Base-by-base conservation (phyloP, 2,797 vertebrate genomes). In the Pipistrellus pipistrellus region DNA sequence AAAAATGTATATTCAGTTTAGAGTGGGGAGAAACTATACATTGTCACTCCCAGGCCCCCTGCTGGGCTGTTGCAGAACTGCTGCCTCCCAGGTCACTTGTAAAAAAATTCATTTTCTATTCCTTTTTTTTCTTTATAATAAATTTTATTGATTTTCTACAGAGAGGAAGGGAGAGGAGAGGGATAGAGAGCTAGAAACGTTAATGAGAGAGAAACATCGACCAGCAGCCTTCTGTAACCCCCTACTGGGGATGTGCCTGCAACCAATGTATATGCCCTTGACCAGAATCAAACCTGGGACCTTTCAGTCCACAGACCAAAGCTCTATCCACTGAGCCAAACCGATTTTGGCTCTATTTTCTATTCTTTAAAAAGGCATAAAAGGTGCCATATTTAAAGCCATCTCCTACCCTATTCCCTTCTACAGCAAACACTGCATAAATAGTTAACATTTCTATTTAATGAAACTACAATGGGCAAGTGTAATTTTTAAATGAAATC, bases 21-120 rank as follows among this genome's bases (percentile, higher is more conserved):
- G 3, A 66, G 41, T 2, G 18, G 27, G 18, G 4, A 44, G 20
- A 2, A 2, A 7, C 3, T 59, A 1, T 21, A 21, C 5, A 1
- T 25, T 46, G 23, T 73, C 41, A 46, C 86, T 51, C 46, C 35
- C 4, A 2, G 14, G 77, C 84, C 80, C 75, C 81, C 94, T 96
- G 59, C 93, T 95, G 93, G 92, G 27, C n/a, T 46, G 48, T 69
- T 91, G 6, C 0, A 88, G 68, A 89, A 81, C 62, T 77, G 68
- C 38, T 3, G 14, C 68, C 27, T 44, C 48, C 57, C 10, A 3
- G 27, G 32, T 62, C 27, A 41, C 75, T 30, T 1, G 1, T 57
- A 44, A 25, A 73, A 25, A 73, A 30, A 72, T 23, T 21, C 6
- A 0, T 5, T 11, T 0, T 6, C 55, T 64, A 23, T 21, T 14